Evolutionary conservation across 2,797 vertebrate genomes (phyloP), one percentile per base, ranked within the genome.

Genomic region (Rousettus madagascariensis): DNA sequence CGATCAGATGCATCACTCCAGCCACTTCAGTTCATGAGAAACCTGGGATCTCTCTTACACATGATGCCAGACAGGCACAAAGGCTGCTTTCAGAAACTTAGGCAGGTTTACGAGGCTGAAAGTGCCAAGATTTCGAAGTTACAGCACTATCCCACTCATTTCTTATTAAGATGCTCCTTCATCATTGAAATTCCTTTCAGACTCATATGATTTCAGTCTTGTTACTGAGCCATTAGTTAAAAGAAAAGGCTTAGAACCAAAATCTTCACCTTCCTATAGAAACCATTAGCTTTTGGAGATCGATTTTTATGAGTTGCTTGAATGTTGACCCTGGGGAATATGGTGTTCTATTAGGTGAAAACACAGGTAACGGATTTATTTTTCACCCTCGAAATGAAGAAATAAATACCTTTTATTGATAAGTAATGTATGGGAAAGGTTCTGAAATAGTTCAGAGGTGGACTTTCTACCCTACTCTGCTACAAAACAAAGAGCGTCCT

Each of bases 11-110:
- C 87, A 91, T 94, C 96, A 79, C 79, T 96, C 68, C 74, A 83
- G 79, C 95, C 96, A 57, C 89, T 95, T 61, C 26, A 5, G 88
- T 95, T 97, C 96, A 61, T 69, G 96, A 96, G 97, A 97, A 97
- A 96, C 96, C 97, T 98, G 97, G 98, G 96, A 96, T 90, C 66
- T 96, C 86, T 98, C 98, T 96, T 66, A 24, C 94, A 96, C 96
- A 41, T 91, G 71, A 90, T 86, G 91, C 82, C 95, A 93, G 86
- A 92, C 65, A 95, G 87, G 78, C 96, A 98, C 97, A 98, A 98
- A 98, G 96, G 78, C 94, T 0, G 13, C 97, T 98, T 98, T 98
- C 95, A 97, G 78, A 91, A 93, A 93, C 91, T 85, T 85, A 55
- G 86, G 96, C 94, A 97, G 97, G 77, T 96, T 98, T 98, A 98